These are phyloP conservation scores for Eupithecia exiguata DNA, from an alignment of 2,888 invertebrate species.

Conservation along the genomic window DNA sequence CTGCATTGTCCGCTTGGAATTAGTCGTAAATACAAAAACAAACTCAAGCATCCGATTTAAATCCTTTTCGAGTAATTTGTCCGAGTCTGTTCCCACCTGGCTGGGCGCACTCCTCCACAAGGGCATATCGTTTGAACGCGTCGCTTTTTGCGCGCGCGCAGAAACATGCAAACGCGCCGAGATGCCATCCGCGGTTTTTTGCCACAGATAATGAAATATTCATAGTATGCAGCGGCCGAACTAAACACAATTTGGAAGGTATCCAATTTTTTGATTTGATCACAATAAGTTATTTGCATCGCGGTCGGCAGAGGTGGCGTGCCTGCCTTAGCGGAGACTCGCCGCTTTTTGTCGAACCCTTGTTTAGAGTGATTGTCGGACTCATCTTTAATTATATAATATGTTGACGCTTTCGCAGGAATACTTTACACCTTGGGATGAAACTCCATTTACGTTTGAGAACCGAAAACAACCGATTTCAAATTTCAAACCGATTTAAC, in stretches of 20 bases:
- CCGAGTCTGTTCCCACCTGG: constrained; percentile 27
- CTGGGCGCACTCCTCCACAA: constrained; percentile 48
- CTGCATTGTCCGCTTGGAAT: constrained; percentile 16
- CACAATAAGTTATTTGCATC: constrained; percentile 48
- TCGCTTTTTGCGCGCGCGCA: constrained; percentile 57
- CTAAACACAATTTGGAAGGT: constrained; percentile 42
- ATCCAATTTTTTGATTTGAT: constrained; percentile 48
- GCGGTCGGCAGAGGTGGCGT: constrained; percentile 29
- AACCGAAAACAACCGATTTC: too few relatives aligned
- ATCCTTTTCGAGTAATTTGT: constrained; percentile 30
- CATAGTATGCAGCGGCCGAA: constrained; percentile 57
- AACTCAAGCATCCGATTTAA: constrained; percentile 25
- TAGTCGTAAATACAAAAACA: constrained; percentile 22
- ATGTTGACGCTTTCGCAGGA: background rate
- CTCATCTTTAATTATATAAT: constrained; percentile 17
- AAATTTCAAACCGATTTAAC: too few relatives aligned
- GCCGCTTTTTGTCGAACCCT: constrained; percentile 32
- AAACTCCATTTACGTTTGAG: background rate
- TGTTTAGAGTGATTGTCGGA: constrained; percentile 20
- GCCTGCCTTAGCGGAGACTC: constrained; percentile 22
- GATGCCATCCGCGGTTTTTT: constrained; percentile 60
- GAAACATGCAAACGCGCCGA: constrained; percentile 53
- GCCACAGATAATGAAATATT: constrained; percentile 69
- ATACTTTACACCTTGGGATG: background rate
- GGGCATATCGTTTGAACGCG: constrained; percentile 59